A percentile compares a stretch with the other conserved stretches of the same genome.
These are phyloP conservation scores for Drosophila sproati DNA, from an alignment of 1,140 invertebrate genomes.

Conservation along the genomic window DNA sequence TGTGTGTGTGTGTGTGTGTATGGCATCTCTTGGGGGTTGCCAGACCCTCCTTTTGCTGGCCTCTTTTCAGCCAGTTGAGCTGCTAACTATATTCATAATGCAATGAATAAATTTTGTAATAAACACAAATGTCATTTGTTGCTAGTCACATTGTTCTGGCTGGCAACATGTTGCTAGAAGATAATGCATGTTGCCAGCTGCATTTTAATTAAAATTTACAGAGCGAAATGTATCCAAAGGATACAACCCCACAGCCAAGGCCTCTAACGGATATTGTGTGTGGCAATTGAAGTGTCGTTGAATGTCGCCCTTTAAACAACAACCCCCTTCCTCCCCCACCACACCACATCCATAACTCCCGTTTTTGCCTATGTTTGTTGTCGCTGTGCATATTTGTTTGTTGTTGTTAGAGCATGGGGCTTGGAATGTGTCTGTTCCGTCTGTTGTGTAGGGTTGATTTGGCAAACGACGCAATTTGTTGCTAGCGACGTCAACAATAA, in stretches of 20 bases:
- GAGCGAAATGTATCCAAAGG: conserved; percentile 42
- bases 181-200: conserved; percentile 44
- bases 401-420: conserved; percentile 35
- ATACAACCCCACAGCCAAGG: conserved; percentile 1
- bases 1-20: conserved; percentile 27
- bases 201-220: conserved; percentile 74
- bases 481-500: conserved; percentile 39
- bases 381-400: conserved; percentile 54
- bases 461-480: conserved; percentile 77
- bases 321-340: conserved; percentile 4
- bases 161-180: conserved; percentile 64
- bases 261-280: conserved; percentile 71
- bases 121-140: conserved; percentile 52
- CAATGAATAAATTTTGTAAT: conserved; percentile 75
- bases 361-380: conserved; percentile 55
- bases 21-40: conserved; percentile 53
- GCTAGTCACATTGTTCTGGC: conserved; percentile 7
- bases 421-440: conserved; percentile 40
- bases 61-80: conserved; percentile 33
- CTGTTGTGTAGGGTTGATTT: conserved; percentile 80
- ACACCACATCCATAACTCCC: conserved; percentile 9
- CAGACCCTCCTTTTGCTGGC: background rate
- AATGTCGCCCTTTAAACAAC: background rate
- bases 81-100: conserved; percentile 69
- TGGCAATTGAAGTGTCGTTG: conserved; percentile 75